Evolutionary conservation across 2,113 vertebrate species (phyloP), one percentile per base, ranked within the genome.

Genomic region (Vombatus ursinus): DNA sequence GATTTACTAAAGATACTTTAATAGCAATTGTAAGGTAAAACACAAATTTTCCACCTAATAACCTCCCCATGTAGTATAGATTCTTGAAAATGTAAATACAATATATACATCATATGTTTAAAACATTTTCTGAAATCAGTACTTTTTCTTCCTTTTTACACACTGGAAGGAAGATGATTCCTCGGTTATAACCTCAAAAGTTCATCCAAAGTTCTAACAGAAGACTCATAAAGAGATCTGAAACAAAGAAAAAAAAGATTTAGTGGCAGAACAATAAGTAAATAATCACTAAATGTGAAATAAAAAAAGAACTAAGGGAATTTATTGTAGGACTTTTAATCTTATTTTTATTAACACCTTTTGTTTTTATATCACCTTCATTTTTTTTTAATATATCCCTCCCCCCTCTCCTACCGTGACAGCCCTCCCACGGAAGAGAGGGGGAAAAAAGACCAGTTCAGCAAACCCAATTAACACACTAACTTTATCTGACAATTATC

Each of bases 141-240:
- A 94, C 77, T 96, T 52, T 90, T 94, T 90, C 52, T 95, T 51
- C 49, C 37, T 44, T 95, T 96, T 94, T 90, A 61, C 91, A 51
- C 0, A 2, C 53, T 84, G 68, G 68, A 44, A 16, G n/a, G 68
- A 44, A 98, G 93, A n/a, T 77, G 96, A 11, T 57, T 1, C 0
- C 0, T 0, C 90, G 19, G 61, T 98, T 98, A 99, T 96, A 94
- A 96, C 97, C 97, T 98, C 96, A 99, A 98, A 97, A 99, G 97
- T 57, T 99, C 98, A 97, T 99, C 99, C 98, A 99, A 96, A 91
- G 98, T 98, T 96, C 97, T 99, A 96, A 98, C 93, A 53, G 99
- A 99, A 8, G 99, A 99, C 97, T 99, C 98, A 95, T 98, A 99
- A 54, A 99, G 98, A 93, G 97, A 96, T 97, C 99, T 99, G 98